Conservation (phyloP, 2,888 invertebrate species). For the Chymomyza caudatula region DNA sequence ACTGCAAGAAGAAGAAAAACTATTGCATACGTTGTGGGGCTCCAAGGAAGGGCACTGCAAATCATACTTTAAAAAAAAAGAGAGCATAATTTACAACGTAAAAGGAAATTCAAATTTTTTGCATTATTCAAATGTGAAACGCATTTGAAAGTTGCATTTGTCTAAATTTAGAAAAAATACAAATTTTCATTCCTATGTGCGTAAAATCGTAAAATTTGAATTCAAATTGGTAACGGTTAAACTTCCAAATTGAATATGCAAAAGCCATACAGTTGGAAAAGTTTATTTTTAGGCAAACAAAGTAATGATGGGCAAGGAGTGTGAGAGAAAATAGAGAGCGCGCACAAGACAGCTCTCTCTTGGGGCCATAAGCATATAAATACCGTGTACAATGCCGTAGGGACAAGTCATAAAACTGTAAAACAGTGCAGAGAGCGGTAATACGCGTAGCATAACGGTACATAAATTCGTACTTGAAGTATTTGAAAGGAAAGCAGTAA, state of each 20-base stretch:
- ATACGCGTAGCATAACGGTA: neutral
- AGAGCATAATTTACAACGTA: neutral
- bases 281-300: conserved; percentile 27
- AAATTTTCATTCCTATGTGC: neutral
- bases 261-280: conserved; percentile 22
- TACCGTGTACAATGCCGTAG: neutral
- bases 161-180: neutral
- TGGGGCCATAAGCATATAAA: conserved; percentile 3
- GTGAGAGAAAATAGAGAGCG: neutral
- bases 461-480: neutral
- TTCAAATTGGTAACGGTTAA: conserved; percentile 19
- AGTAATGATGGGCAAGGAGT: neutral
- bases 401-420: conserved; percentile 4
- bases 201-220: conserved; percentile 29
- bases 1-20: no score
- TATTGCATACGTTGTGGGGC: no score
- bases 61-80: neutral
- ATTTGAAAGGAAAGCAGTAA: neutral
- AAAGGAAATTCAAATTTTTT: neutral
- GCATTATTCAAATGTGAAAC: neutral
- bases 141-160: neutral
- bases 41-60: no score
- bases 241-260: conserved; percentile 28
- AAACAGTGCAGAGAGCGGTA: neutral
- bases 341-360: neutral